A percentile compares a stretch with the other conserved stretches of the same genome.
Evolutionary conservation across 2,888 invertebrate genomes (phyloP).

Genomic region (Protonemura montana): DNA sequence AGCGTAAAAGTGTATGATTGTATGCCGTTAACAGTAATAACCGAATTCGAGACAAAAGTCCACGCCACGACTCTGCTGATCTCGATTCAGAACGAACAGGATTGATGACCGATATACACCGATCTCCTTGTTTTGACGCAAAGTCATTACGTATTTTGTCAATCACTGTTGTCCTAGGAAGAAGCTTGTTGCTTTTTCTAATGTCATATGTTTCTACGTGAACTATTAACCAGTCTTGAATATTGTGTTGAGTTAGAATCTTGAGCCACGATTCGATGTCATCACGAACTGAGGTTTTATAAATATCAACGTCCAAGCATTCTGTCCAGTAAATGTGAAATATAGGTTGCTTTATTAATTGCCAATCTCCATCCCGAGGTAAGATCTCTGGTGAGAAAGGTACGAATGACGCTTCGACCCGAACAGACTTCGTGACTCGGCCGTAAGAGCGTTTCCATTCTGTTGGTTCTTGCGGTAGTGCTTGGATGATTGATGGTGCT

Average conservation of each 20-base stretch:
- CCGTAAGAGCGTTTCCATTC: conserved; percentile 94
- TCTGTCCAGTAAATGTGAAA: conserved; percentile 96
- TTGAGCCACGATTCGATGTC: conserved; percentile 90
- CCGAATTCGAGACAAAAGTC: conserved; percentile 82
- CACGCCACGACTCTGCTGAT: conserved; percentile 89
- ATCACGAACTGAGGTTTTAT: conserved; percentile 86
- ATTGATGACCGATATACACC: conserved; percentile 89
- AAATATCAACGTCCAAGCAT: conserved; percentile 90
- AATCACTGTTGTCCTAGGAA: conserved; percentile 90
- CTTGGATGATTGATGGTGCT: conserved; percentile 77
- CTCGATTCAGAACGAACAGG: conserved; percentile 89
- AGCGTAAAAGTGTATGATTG: conserved; percentile 82
- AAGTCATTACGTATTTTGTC: conserved; percentile 96
- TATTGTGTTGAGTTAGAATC: conserved; percentile 74
- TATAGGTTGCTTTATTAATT: conserved; percentile 86
- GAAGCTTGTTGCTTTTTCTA: conserved; percentile 87
- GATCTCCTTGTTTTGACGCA: conserved; percentile 83
- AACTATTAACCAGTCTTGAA: conserved; percentile 93
- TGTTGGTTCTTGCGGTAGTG: conserved; percentile 84
- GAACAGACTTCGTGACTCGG: conserved; percentile 83
- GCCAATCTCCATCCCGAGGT: conserved; percentile 76
- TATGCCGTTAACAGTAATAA: conserved; percentile 86
- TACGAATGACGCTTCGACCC: conserved; percentile 81
- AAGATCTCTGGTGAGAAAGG: conserved; percentile 79
- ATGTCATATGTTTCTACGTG: conserved; percentile 92